These are phyloP conservation scores for Nyleta sp. DNA, from an alignment of 2,888 invertebrate species.

Conservation along the genomic window DNA sequence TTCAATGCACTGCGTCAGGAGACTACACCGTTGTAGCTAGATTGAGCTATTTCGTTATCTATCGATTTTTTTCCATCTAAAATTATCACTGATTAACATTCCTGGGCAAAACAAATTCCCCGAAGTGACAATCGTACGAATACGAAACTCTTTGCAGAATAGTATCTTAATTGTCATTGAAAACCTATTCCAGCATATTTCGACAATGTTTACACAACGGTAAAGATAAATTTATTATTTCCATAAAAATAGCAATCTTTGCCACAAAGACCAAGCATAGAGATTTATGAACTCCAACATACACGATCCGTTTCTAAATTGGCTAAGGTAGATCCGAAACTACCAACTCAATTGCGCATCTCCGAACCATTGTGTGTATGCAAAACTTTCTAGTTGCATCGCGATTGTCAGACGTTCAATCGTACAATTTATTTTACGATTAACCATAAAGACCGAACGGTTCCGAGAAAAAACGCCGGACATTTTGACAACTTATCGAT, in stretches of 20 bases:
- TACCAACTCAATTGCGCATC: slow-evolving; percentile 9
- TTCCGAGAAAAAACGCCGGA: slow-evolving; percentile 25
- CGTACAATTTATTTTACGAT: slow-evolving; percentile 48
- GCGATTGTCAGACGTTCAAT: slow-evolving; percentile 27
- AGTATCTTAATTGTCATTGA: too few relatives aligned
- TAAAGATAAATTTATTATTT: not conserved
- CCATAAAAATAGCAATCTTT: too few relatives aligned
- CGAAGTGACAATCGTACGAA: too few relatives aligned
- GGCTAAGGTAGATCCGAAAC: not conserved
- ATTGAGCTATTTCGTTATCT: slow-evolving; percentile 4
- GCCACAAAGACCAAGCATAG: not conserved
- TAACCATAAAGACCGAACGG: slow-evolving; percentile 31
- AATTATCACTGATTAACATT: not conserved
- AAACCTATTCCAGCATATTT: too few relatives aligned
- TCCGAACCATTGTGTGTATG: slow-evolving; percentile 3
- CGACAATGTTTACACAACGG: too few relatives aligned
- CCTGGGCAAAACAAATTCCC: not conserved
- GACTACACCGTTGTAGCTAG: not conserved
- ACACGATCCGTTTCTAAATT: slow-evolving; percentile 4
- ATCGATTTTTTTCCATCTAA: not conserved
- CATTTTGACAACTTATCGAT: slow-evolving; percentile 11
- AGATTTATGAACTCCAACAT: not conserved
- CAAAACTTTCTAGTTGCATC: slow-evolving; percentile 38
- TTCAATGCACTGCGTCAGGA: slow-evolving; percentile 32
- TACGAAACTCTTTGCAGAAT: too few relatives aligned